Conservation (phyloP, 2,888 invertebrate species). For the Galeruca laticollis region DNA sequence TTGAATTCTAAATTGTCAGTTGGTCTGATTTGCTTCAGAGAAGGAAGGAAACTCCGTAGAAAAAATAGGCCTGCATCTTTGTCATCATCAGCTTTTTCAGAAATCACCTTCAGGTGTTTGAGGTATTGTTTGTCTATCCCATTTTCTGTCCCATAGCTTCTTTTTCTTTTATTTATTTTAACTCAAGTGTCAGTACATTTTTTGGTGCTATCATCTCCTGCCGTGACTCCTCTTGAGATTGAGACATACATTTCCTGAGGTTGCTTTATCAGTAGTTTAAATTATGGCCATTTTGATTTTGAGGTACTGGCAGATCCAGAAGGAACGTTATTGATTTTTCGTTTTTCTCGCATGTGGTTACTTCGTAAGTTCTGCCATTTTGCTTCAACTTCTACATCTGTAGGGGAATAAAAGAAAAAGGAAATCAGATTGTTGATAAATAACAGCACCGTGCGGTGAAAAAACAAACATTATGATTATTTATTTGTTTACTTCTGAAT, state of each 20-base stretch:
- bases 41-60: too few relatives aligned
- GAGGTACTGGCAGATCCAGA: neutral
- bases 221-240: neutral
- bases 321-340: neutral
- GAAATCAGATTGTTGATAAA: too few relatives aligned
- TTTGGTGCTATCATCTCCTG: too few relatives aligned
- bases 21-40: too few relatives aligned
- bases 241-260: neutral
- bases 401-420: neutral
- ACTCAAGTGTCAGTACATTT: neutral
- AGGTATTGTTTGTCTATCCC: too few relatives aligned
- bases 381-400: neutral
- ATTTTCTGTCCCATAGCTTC: neutral
- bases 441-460: too few relatives aligned
- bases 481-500: too few relatives aligned
- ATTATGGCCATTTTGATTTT: neutral
- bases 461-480: too few relatives aligned
- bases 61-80: too few relatives aligned
- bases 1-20: too few relatives aligned
- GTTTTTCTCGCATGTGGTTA: neutral
- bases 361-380: neutral
- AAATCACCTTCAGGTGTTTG: too few relatives aligned
- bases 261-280: neutral
- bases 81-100: too few relatives aligned
- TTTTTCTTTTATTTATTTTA: neutral